Conservation (phyloP, 2,113 vertebrate genomes). For the Sarotherodon lohbergeri region DNA sequence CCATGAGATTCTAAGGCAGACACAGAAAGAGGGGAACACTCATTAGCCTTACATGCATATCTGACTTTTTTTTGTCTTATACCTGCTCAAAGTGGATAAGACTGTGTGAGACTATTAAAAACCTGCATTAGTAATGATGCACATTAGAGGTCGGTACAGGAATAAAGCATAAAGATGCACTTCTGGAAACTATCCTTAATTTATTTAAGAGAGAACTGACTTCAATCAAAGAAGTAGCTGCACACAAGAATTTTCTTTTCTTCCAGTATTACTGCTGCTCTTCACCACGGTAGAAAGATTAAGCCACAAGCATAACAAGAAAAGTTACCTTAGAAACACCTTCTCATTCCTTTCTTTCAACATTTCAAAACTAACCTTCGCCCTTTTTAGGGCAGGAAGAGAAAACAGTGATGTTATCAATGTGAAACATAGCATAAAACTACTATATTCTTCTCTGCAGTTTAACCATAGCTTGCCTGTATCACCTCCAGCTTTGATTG, state of each 20-base stretch:
- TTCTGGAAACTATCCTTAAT: background rate
- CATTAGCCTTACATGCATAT: background rate
- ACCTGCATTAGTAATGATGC: background rate
- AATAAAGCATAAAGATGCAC: background rate
- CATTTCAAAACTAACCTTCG: background rate
- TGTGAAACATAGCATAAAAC: background rate
- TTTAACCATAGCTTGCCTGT: background rate
- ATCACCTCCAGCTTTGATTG: background rate
- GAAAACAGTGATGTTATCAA: background rate
- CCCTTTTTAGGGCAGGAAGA: background rate
- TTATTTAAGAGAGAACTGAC: background rate
- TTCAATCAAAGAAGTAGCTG: background rate
- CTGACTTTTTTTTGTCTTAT: background rate
- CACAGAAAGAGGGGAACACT: background rate
- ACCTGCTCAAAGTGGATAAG: background rate
- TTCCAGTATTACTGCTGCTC: background rate
- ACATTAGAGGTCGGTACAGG: background rate
- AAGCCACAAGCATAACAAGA: background rate
- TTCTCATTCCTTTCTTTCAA: background rate
- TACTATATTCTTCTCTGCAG: background rate
- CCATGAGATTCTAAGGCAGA: slow-evolving; percentile 76
- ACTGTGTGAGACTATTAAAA: background rate
- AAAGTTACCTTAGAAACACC: background rate
- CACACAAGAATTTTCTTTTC: background rate
- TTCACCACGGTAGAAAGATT: background rate